Evolutionary conservation across 2,113 vertebrate species (phyloP), one percentile per base, ranked within the genome.

Genomic region (Crotalus helleri): DNA sequence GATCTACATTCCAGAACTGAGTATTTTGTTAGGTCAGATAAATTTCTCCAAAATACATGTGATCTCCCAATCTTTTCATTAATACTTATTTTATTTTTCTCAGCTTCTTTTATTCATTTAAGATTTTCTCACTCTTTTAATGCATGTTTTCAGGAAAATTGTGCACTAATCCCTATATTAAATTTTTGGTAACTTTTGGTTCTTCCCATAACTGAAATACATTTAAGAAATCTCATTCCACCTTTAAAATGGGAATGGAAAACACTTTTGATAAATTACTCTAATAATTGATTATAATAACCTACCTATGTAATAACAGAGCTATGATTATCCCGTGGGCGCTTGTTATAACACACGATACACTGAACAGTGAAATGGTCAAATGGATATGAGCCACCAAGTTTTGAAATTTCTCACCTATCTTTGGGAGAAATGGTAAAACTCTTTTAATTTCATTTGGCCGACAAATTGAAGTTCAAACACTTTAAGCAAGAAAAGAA

Each of bases 401-500:
- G 58, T 10, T 91, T 13, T 6, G 57, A 91, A 69, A 90, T 46
- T 69, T 11, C 19, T 81, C 61, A 81, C 11, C 33, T 4, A 0
- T 0, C n/a, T 0, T 17, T n/a, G n/a, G 89, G 5, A 24, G 5
- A 64, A 61, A 23, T 44, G 64, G 0, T 87, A 5, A 55, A 13
- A 10, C 51, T 0, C 0, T 15, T 39, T 46, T 7, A 1, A 0
- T 2, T 0, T 1, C 5, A 17, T 89, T 23, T 89, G 49, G 51
- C 64, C 54, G 46, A 49, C 44, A 85, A 5, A 44, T 87, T 69
- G 55, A 6, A 89, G 12, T 51, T 87, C 6, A 51, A 54, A 21
- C 15, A 51, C 33, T 44, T 90, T 55, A 39, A 39, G 15, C 33
- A 81, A 81, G 17, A 81, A 81, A 64, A 81, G 6, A 74, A 15